phyloP scores from a whole-genome alignment of 2,888 invertebrate genomes.

The Lypha dubia region DNA sequence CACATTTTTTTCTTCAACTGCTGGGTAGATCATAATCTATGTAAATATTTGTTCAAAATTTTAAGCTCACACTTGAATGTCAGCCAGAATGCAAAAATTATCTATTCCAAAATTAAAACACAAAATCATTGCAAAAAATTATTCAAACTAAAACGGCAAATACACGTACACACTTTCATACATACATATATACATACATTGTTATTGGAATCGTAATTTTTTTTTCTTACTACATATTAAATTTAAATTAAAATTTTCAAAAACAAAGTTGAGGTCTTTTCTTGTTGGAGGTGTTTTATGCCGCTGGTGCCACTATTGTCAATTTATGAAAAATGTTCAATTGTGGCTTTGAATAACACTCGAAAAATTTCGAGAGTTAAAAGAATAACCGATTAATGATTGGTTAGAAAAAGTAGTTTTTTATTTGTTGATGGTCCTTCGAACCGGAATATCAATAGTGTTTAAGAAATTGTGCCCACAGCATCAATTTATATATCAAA shows the following conservation, averaged over 20 bases:
- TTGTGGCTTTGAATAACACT: slow-evolving; percentile 51
- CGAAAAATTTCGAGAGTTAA: background rate
- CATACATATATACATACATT: too few species aligned
- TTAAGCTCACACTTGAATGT: slow-evolving; percentile 46
- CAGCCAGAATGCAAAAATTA: slow-evolving; percentile 40
- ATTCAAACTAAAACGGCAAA: background rate
- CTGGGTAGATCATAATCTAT: background rate
- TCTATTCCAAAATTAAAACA: slow-evolving; percentile 1
- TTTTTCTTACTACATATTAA: background rate
- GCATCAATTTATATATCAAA: too few species aligned
- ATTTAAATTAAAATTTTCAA: slow-evolving; percentile 32
- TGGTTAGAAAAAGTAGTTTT: background rate
- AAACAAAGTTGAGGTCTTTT: slow-evolving; percentile 20
- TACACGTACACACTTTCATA: too few species aligned
- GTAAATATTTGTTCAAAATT: background rate
- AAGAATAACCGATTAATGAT: too few species aligned
- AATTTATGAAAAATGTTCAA: slow-evolving; percentile 66
- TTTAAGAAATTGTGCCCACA: too few species aligned
- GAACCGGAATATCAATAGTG: background rate
- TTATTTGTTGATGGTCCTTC: too few species aligned
- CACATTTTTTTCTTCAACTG: too few species aligned
- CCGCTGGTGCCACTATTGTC: slow-evolving; percentile 51
- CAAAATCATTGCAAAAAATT: slow-evolving; percentile 27
- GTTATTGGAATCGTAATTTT: background rate
- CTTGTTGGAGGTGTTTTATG: slow-evolving; percentile 50